Evolutionary conservation across 2,888 invertebrate species (phyloP), one percentile per base, ranked within the genome.

Genomic region (Serrognathus titanus): DNA sequence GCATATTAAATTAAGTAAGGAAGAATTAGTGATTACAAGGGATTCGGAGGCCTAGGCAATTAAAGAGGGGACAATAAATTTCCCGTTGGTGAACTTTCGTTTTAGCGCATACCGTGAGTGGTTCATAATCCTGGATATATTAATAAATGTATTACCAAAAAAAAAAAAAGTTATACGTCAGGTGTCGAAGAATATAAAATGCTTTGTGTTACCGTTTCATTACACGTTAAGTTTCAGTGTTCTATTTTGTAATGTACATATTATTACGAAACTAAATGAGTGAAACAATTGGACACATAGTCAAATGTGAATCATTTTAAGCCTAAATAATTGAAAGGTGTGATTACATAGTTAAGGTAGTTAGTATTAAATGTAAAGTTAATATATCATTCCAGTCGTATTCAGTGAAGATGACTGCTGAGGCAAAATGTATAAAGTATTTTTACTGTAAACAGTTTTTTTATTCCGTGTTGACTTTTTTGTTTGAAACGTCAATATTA

Each of bases 281-380:
- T 40, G 36, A 48, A 55, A 41, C 11, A 52, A 31, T 31, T 39
- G 50, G 55, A 59, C 52, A 53, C 61, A 58, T 55, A 58, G 47
- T 58, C 51, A 54, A 38, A 55, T 61, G 63, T 63, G 61, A 59
- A 57, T 61, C 57, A 65, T 62, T 63, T 67, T 69, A 71, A 70
- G 69, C 69, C 70, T 71, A 71, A 70, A 68, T 64, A 66, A 70
- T 69, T 69, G 69, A 51, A 71, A 71, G 70, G 72, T 74, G 72
- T 73, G 73, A 74, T 72, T 74, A 70, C 66, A 65, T 69, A 70
- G 66, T 67, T 70, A 73, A 67, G 68, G 66, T 72, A 70, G 69
- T 61, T 71, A 73, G 71, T 66, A 66, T 67, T 72, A 70, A 73
- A 74, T 71, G 71, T 72, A 71, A 70, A 71, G 69, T 69, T 66